Evolutionary conservation across 2,888 invertebrate genomes (phyloP), one percentile per base, ranked within the genome.

Genomic region (Trissoscelio sp.): DNA sequence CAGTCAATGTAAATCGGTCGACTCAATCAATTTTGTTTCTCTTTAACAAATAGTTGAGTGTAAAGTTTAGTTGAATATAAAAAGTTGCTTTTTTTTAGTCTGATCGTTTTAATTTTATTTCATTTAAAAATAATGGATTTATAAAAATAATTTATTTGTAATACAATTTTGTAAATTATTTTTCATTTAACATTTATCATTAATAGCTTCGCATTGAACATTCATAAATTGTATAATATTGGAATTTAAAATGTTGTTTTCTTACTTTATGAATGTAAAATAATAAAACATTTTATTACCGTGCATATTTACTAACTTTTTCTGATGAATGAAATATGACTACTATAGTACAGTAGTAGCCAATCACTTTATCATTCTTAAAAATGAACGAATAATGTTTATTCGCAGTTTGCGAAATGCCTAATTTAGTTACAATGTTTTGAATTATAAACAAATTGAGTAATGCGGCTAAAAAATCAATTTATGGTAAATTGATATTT

Each of bases 161-260:
- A n/a, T n/a, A n/a, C n/a, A n/a, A n/a, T n/a, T n/a, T n/a, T n/a
- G n/a, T n/a, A n/a, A n/a, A n/a, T n/a, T n/a, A n/a, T n/a, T n/a
- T n/a, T n/a, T n/a, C n/a, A n/a, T n/a, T n/a, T n/a, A 24, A 24
- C 14, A 12, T 22, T 42, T 58, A 53, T 31, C 53, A 53, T 31
- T 14, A 55, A 55, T 55, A n/a, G n/a, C n/a, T n/a, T n/a, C n/a
- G n/a, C n/a, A n/a, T n/a, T n/a, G n/a, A n/a, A n/a, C n/a, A n/a
- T n/a, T n/a, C n/a, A n/a, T n/a, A n/a, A n/a, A n/a, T n/a, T n/a
- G n/a, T n/a, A 12, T 14, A 44, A 11, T 53, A 28, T 31, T 14
- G 53, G 31, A 31, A 37, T 37, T 37, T 37, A 37, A 24, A 3
- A 5, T 24, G 24, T 5, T 24, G 3, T 24, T 24, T 24, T 24